A percentile compares a stretch with the other conserved stretches of the same genome.
These are phyloP conservation scores for Achlya flavicornis DNA, from an alignment of 2,888 invertebrate genomes.

Conservation along the genomic window DNA sequence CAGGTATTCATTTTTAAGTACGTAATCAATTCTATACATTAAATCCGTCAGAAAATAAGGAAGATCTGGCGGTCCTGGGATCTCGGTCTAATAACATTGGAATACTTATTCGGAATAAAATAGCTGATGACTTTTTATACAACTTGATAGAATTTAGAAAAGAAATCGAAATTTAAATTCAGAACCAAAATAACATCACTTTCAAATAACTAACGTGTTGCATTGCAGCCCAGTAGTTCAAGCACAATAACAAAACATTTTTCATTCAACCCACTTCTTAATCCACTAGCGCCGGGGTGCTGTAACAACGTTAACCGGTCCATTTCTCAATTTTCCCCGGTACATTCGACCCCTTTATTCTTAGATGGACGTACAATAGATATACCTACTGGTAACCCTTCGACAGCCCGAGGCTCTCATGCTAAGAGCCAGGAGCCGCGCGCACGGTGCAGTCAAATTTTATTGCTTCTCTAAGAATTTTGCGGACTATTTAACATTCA, in stretches of 20 bases:
- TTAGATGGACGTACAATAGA: slow-evolving; percentile 71
- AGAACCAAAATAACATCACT: no score
- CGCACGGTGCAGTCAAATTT: slow-evolving; percentile 53
- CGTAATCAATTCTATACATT: no score
- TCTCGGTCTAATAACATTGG: no score
- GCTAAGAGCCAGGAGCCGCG: slow-evolving; percentile 55
- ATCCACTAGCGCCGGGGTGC: slow-evolving; percentile 68
- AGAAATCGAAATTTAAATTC: no score
- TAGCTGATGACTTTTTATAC: no score
- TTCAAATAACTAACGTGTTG: no score
- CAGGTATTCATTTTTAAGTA: no score
- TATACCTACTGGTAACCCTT: slow-evolving; percentile 65
- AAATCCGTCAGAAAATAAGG: no score
- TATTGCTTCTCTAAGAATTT: slow-evolving; percentile 70
- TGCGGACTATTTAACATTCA: slow-evolving; percentile 45
- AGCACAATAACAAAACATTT: slow-evolving; percentile 71
- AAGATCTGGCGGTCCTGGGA: no score
- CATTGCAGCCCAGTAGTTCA: slow-evolving; percentile 29
- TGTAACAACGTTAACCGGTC: slow-evolving; percentile 82
- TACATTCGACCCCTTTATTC: slow-evolving; percentile 64
- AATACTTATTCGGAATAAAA: no score
- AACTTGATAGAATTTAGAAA: no score
- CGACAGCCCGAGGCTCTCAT: slow-evolving; percentile 64
- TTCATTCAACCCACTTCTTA: slow-evolving; percentile 68
- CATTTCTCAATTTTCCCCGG: slow-evolving; percentile 82